Base-by-base conservation (phyloP, 2,797 vertebrate species). In the Manis pentadactyla region DNA sequence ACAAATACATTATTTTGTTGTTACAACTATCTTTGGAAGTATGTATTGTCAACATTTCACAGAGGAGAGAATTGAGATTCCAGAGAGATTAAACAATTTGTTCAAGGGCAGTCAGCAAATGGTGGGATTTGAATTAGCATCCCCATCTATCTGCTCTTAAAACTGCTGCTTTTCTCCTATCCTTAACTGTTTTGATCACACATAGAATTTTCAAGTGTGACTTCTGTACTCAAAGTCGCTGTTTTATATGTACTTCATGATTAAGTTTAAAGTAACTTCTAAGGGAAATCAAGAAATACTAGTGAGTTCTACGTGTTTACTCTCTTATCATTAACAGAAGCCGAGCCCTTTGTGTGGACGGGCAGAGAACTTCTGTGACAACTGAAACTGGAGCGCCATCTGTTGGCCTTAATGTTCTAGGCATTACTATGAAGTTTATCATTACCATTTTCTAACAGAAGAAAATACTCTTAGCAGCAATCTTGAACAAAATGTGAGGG, bases 321-420 rank as follows among this genome's bases (percentile, higher is more conserved):
- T 81, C 4, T 87, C 31, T 79, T 71, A 87, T 93, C 25, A 14
- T 42, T 77, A 6, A n/a, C 0, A 29, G 42, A 79, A 81, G 57
- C 4, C 0, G 2, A 55, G 13, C 6, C 49, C 25, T 78, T 59
- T 15, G 25, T 7, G 9, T 18, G 37, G 4, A 55, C 7, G 13
- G 1, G 13, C 42, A 9, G 18, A 37, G 21, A 25, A 27, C 8
- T n/a, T 17, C 21, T 2, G 63, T 13, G 18, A 93, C 59, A 78
- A 9, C 89, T 95, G 94, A 83, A 88, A 68, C 11, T 57, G 49
- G 90, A 59, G 92, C 95, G 95, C 98, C 98, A 97, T 90, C 98
- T 98, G 64, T 82, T 97, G 98, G 97, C 34, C 77, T 6, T 18
- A 94, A 81, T 51, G 31, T 64, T 73, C 37, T 74, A 81, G 27